Percentiles rank a stretch among this genome's conserved stretches.
Evolutionary conservation across 2,888 invertebrate genomes (phyloP).

Genomic region (Trichogramma evanescens): DNA sequence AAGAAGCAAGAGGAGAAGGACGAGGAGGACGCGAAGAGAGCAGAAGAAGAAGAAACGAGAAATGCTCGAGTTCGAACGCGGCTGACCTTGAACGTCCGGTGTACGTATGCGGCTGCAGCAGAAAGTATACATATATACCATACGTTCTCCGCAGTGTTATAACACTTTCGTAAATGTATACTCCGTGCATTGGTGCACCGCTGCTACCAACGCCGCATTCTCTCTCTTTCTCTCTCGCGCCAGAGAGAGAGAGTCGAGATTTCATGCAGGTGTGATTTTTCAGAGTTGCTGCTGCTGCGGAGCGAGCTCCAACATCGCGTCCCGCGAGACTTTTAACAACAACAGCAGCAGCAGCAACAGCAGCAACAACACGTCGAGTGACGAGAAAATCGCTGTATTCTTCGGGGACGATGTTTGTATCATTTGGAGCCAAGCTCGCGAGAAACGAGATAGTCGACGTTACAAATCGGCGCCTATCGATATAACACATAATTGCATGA

Average conservation of each 20-base stretch:
- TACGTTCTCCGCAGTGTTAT: constrained; percentile 5
- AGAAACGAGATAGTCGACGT: too few species aligned
- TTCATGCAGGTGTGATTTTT: constrained; percentile 23
- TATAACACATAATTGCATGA: too few species aligned
- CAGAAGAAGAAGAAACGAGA: neutral
- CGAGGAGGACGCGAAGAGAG: neutral
- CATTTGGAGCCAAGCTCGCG: too few species aligned
- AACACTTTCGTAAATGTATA: neutral
- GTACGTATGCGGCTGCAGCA: too few species aligned
- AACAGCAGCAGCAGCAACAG: too few species aligned
- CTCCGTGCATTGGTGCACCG: neutral
- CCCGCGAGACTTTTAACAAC: too few species aligned
- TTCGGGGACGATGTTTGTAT: too few species aligned
- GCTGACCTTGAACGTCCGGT: neutral
- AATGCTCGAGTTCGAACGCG: neutral
- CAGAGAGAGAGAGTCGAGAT: neutral
- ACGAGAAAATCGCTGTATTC: too few species aligned
- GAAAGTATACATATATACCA: neutral
- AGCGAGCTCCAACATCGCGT: too few species aligned
- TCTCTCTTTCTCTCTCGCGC: too few species aligned
- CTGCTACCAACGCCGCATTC: neutral
- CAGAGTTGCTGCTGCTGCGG: neutral
- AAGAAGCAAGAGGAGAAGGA: neutral
- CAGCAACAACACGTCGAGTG: too few species aligned
- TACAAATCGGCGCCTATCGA: too few species aligned